Evolutionary conservation across 2,113 vertebrate species (phyloP), one percentile per base, ranked within the genome.

Genomic region (Eonycteris spelaea): DNA sequence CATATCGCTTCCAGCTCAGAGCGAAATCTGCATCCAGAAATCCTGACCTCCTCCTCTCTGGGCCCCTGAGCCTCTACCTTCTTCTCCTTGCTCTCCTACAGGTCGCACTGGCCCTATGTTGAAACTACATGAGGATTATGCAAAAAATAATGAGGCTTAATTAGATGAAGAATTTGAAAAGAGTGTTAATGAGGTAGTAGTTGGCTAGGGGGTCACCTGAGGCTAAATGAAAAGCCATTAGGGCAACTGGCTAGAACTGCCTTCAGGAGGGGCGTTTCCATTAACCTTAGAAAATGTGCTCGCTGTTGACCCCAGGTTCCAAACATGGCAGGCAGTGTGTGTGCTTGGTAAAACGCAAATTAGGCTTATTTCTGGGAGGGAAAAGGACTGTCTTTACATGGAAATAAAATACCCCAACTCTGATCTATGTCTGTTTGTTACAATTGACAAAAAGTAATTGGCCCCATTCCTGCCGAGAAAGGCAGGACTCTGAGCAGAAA

Each of bases 21-120:
- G 14, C 38, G 92, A 68, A 77, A 55, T 63, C n/a, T 63, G 30
- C 28, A 4, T 16, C 53, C 77, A 67, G 92, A 86, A 86, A 55
- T 22, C 16, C 51, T 24, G 1, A 1, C 22, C 63, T 59, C 30
- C n/a, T 57, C 0, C 1, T 1, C 24, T 18, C 40, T 0, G 19
- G 13, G 11, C 11, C 65, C 79, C 28, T 35, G 33, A 74, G 48
- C 73, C 14, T 38, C 86, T 16, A 6, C 30, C 7, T 40, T 57
- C 7, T 40, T 57, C 43, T 35, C 51, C 55, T 65, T 57, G 33
- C 63, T 61, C 43, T 43, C 43, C 45, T 48, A 7, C 8, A 4
- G 0, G 22, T 19, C 24, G 19, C 43, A 55, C 26, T 61, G 48
- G 67, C 26, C 61, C 77, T 21, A 2, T 18, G 11, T n/a, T 26